A percentile compares a stretch with the other conserved stretches of the same genome.
These are phyloP conservation scores for Orthonevra nobilis DNA, from an alignment of 2,888 invertebrate species.

Conservation along the genomic window DNA sequence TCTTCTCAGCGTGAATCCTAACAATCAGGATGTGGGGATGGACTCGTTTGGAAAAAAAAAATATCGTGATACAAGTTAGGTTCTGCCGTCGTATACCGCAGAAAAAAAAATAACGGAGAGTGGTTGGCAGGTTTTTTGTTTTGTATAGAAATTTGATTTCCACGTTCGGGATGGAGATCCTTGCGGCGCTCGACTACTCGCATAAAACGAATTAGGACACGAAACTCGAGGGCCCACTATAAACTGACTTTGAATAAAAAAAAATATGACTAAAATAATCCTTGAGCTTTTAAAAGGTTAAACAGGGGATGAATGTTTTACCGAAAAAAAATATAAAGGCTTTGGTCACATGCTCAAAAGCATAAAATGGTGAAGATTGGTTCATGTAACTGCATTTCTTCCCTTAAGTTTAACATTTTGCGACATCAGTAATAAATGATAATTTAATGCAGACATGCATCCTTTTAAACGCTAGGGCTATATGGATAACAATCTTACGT, in stretches of 20 bases:
- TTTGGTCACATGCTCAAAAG: conserved; percentile 38
- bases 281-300: too few relatives aligned
- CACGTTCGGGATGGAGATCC: conserved; percentile 1
- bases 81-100: too few relatives aligned
- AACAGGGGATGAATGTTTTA: too few relatives aligned
- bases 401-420: conserved; percentile 26
- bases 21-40: neutral
- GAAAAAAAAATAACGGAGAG: conserved; percentile 41
- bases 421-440: conserved; percentile 12
- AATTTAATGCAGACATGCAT: conserved; percentile 29
- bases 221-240: conserved; percentile 29
- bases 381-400: conserved; percentile 21
- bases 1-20: conserved; percentile 14
- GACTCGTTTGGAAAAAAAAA: conserved; percentile 13
- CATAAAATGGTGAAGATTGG: conserved; percentile 21
- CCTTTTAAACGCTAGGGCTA: conserved; percentile 2
- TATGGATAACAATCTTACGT: conserved; percentile 49
- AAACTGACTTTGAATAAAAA: conserved; percentile 27
- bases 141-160: conserved; percentile 25
- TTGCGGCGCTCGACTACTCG: conserved; percentile 28
- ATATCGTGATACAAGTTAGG: neutral
- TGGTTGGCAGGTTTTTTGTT: conserved; percentile 35
- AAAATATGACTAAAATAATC: too few relatives aligned
- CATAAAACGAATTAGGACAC: too few relatives aligned
- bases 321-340: conserved; percentile 11